phyloP scores from a whole-genome alignment of 2,113 vertebrate species.

The Osmerus eperlanus region DNA sequence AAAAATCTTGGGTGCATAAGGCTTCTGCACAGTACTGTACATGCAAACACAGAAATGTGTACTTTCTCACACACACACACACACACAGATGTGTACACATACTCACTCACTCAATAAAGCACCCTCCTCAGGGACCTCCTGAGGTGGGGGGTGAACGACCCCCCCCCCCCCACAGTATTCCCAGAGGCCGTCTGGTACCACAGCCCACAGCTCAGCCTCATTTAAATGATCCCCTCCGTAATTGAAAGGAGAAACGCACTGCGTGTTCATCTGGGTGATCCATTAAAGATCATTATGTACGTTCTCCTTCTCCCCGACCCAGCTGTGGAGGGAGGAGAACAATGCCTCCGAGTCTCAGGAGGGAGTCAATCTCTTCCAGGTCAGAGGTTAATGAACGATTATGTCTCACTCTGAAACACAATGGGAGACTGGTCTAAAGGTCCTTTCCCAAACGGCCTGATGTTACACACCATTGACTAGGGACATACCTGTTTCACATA shows the following conservation, averaged over 20 bases:
- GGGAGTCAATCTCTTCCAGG: conserved; percentile 50
- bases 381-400: conserved; percentile 81
- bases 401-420: conserved; percentile 78
- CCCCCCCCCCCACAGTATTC: conserved; percentile 26
- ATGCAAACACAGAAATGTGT: conserved; percentile 14
- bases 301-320: conserved; percentile 67
- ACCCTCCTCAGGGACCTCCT: conserved; percentile 16
- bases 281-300: conserved; percentile 77
- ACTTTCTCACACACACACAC: background rate
- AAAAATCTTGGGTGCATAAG: too few species aligned
- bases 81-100: conserved; percentile 13
- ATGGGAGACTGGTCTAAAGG: conserved; percentile 61
- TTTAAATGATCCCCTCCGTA: conserved; percentile 62
- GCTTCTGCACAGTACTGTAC: background rate
- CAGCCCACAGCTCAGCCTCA: conserved; percentile 37
- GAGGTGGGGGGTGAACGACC: conserved; percentile 21
- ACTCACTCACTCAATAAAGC: conserved; percentile 7
- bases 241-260: conserved; percentile 74
- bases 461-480: conserved; percentile 20
- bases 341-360: conserved; percentile 50
- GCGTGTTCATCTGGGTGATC: conserved; percentile 74
- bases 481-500: conserved; percentile 1
- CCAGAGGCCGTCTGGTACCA: conserved; percentile 30
- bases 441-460: background rate
- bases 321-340: conserved; percentile 59